Evolutionary conservation across 2,797 vertebrate genomes (phyloP).

Genomic region (Microctenopoma steveboyesi): DNA sequence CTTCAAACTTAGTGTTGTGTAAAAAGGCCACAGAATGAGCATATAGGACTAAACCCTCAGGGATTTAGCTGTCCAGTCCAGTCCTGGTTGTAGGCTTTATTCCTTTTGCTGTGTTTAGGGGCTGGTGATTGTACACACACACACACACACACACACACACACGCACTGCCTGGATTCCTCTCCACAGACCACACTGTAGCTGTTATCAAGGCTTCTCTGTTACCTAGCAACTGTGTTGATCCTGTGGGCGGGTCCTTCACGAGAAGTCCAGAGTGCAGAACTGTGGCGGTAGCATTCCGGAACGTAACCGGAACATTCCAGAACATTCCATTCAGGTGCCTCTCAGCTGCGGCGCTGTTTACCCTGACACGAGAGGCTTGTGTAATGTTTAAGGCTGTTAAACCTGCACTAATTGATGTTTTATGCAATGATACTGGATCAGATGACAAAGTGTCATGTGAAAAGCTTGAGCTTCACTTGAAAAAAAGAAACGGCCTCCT

Average conservation of each 20-base stretch:
- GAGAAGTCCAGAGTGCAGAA: constrained; percentile 29
- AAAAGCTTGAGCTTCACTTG: neutral
- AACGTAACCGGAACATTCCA: constrained; percentile 50
- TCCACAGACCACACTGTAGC: constrained; percentile 21
- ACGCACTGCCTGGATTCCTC: constrained; percentile 23
- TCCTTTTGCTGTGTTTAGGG: constrained; percentile 1
- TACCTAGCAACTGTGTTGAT: constrained; percentile 64
- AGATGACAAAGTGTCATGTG: no score
- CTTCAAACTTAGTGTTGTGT: neutral
- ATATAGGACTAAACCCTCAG: no score
- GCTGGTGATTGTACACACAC: neutral
- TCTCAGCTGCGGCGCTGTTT: constrained; percentile 6
- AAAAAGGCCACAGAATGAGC: no score
- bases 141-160: constrained; percentile 36
- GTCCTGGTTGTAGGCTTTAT: neutral
- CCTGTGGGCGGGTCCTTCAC: constrained; percentile 36
- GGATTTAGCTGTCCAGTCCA: no score
- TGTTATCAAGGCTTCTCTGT: constrained; percentile 53
- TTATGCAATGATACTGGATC: neutral
- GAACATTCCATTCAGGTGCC: constrained; percentile 53
- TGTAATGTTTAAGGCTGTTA: neutral
- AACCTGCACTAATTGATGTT: neutral
- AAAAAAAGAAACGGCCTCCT: no score
- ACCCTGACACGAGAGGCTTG: neutral
- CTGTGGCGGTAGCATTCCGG: constrained; percentile 64